Conservation (phyloP, 2,888 invertebrate genomes). For the Metallyticus violacea region DNA sequence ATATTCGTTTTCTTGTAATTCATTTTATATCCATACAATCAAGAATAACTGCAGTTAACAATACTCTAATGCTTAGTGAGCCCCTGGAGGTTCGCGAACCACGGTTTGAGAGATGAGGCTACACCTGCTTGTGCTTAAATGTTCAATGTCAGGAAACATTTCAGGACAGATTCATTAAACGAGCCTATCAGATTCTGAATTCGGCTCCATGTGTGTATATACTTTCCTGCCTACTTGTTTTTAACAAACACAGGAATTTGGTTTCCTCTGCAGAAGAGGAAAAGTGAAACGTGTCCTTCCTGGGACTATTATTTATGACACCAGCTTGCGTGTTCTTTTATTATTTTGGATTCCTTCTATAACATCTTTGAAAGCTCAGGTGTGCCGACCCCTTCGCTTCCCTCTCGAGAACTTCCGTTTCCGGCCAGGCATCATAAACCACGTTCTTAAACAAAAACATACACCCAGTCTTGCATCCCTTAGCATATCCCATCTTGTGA, state of each 20-base stretch:
- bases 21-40: no score
- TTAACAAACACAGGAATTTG: not conserved
- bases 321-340: not conserved
- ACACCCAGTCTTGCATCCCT: not conserved
- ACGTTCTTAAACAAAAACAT: not conserved
- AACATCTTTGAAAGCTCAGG: not conserved
- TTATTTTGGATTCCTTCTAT: not conserved
- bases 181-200: no score
- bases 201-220: no score
- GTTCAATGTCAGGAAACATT: no score
- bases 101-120: no score
- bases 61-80: no score
- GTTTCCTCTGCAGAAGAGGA: not conserved
- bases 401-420: not conserved
- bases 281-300: not conserved
- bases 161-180: no score
- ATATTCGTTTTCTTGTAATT: no score
- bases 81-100: no score
- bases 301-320: not conserved
- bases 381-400: not conserved
- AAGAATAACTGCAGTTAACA: no score
- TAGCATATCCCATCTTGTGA: not conserved
- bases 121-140: no score
- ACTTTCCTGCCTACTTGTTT: no score
- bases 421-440: not conserved